Percentiles rank a stretch among this genome's conserved stretches.
Conservation (phyloP, 2,888 invertebrate species). For the Drosophila pseudotalamancana region DNA sequence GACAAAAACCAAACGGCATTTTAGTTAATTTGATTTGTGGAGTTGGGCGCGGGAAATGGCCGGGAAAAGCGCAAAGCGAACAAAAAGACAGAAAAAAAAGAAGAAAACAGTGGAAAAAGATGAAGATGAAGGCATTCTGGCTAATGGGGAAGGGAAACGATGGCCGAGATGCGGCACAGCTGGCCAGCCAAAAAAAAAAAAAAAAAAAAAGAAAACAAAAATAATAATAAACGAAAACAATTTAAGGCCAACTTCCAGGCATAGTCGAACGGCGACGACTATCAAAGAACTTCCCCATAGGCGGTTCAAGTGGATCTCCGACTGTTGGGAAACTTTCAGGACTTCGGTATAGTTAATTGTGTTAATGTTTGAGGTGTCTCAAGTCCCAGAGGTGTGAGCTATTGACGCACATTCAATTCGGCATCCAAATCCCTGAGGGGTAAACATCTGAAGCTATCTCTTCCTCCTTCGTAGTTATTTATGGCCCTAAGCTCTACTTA, state of each 20-base stretch:
- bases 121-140: constrained; percentile 9
- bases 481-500: too few relatives aligned
- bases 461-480: too few relatives aligned
- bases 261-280: constrained; percentile 15
- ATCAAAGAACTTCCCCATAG: not conserved
- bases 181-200: constrained; percentile 25
- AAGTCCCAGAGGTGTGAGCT: too few relatives aligned
- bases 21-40: constrained; percentile 76
- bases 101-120: not conserved
- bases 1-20: constrained; percentile 81
- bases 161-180: constrained; percentile 31
- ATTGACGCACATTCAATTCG: too few relatives aligned
- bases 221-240: not conserved
- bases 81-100: not conserved
- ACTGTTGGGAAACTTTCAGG: not conserved
- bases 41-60: constrained; percentile 34
- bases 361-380: not conserved
- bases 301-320: not conserved
- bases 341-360: not conserved
- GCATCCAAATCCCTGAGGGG: too few relatives aligned
- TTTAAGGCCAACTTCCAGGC: constrained; percentile 5
- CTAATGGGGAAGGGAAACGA: constrained; percentile 3
- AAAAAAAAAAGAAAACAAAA: not conserved
- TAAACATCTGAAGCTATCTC: too few relatives aligned
- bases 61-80: constrained; percentile 18